These are phyloP conservation scores for Cydia splendana DNA, from an alignment of 1,140 invertebrate species.

Conservation along the genomic window DNA sequence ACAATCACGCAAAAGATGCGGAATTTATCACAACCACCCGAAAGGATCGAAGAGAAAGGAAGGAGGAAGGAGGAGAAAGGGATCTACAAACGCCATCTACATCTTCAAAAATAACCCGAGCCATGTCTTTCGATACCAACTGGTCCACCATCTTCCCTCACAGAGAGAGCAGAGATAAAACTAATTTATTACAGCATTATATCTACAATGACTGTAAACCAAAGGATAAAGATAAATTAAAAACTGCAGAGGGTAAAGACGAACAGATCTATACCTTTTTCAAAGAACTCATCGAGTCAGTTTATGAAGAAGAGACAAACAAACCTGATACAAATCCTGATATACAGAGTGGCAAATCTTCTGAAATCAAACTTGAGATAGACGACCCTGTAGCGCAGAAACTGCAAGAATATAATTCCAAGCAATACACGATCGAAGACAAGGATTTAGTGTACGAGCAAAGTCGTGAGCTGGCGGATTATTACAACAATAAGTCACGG, in stretches of 20 bases:
- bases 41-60: too few relatives aligned
- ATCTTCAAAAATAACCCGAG: background rate
- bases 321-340: constrained; percentile 30
- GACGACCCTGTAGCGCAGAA: constrained; percentile 50
- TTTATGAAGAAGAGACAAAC: constrained; percentile 46
- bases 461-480: background rate
- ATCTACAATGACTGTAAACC: background rate
- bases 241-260: background rate
- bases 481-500: background rate
- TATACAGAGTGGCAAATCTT: constrained; percentile 26
- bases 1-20: background rate
- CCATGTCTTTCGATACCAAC: background rate
- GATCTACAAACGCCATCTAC: background rate
- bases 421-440: background rate
- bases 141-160: background rate
- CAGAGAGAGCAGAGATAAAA: background rate
- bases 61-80: too few relatives aligned
- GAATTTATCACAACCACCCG: background rate
- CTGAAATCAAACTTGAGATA: constrained; percentile 46
- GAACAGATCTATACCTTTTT: constrained; percentile 50
- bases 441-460: background rate
- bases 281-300: constrained; percentile 57
- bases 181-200: background rate
- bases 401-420: constrained; percentile 34
- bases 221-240: background rate